Base-by-base conservation (phyloP, 2,888 invertebrate species). In the Eremobia ochroleuca region DNA sequence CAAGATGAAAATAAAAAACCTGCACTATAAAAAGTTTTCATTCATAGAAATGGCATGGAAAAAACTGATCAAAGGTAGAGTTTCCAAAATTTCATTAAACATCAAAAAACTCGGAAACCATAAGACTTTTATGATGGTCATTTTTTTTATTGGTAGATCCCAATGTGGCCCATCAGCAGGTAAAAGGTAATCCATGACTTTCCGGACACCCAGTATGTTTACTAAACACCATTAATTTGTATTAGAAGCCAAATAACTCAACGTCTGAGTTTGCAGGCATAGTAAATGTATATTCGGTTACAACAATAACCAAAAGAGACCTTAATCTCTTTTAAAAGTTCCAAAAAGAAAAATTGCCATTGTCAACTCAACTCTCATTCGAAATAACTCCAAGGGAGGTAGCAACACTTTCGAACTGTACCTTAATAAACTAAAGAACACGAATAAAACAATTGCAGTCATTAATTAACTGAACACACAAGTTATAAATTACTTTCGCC, bases 381-480 rank as follows among this genome's bases (percentile, higher is more conserved):
- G 65, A 73, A 77, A 72, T 80, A 83, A 83, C 76, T 85, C 89
- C 87, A 90, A 81, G n/a, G 40, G 69, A 70, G 66, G 79, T 73
- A 81, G 83, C 88, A 88, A 77, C 78, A 75, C 75, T 74, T 76
- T 76, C 59, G 43, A 67, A 67, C 74, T 85, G 86, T 82, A 88
- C 90, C 90, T 87, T 90, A 92, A 91, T 90, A 90, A 88, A 88
- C 76, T 84, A 79, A 86, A 86, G 69, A 89, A 88, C 86, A 92
- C 82, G 87, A 92, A 89, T 89, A 91, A 92, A 93, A 93, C 91
- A 92, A 91, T 91, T 87, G 87, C 84, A 86, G 82, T 89, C 93
- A 94, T 95, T 94, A 94, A 94, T 94, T 94, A 94, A 94, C 89
- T 87, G 85, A 90, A 90, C 87, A 92, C 91, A 92, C 90, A 90